Base-by-base conservation (phyloP, 2,888 invertebrate genomes). In the Ceramica pisi region DNA sequence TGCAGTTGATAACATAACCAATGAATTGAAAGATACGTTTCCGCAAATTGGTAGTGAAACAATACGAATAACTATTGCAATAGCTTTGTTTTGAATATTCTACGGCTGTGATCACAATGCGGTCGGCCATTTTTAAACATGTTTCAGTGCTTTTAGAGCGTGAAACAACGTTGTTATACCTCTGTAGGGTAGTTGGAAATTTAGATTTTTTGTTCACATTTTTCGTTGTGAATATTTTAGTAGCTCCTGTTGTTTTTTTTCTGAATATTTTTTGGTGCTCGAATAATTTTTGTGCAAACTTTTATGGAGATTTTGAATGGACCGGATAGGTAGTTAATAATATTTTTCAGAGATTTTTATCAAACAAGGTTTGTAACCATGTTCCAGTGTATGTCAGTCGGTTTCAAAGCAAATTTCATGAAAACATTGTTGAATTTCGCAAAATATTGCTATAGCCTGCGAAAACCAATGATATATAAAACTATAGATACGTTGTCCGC, bases 91-190 rank as follows among this genome's bases (percentile, higher is more conserved):
- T 79, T 77, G 70, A 71, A 72, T 79, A 83, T 75, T 74, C 51
- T 53, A 48, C 64, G 59, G 50, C 48, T 66, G 46, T 75, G 73
- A 66, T 74, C 67, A 67, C 66, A 57, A 21, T 67, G 60, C 66
- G 51, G 46, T 51, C 41, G 19, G 57, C 62, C 67, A 79, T 84
- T 86, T 84, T 70, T 57, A 59, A 69, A 80, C 64, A 71, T 80
- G 78, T 84, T 31, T 86, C 80, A 72, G 67, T 69, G 31, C 67
- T 50, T 62, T 16, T 69, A 66, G 67, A 84, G 69, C 76, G 76
- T 82, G 67, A 86, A 86, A 79, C 75, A 62, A 79, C 57, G 31
- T 75, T 77, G 70, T 63, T 64, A 78, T 59, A 77, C 21, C 31
- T 66, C 62, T 46, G 16, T 26, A 16, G 55, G 21, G 51, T 59